Base-by-base conservation (phyloP, 1,140 invertebrate genomes). In the Pseudomyrmex pallidus region DNA sequence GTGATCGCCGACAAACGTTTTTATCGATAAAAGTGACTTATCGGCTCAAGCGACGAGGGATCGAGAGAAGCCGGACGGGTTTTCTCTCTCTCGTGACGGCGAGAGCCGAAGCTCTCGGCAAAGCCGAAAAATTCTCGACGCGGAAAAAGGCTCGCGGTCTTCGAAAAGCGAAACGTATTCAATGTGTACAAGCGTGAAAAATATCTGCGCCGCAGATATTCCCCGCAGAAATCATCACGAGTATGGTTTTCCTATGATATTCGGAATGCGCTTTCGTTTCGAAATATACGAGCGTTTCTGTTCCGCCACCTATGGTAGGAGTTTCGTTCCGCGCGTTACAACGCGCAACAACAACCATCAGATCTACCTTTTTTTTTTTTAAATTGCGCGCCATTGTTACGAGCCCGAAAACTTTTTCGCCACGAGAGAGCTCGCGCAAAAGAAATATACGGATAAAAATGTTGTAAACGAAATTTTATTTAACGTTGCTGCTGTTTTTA, bases 111-210 rank as follows among this genome's bases (percentile, higher is more conserved):
- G n/a, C 10, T 68, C 20, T 59, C 35, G 17, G 17, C 35, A 54
- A 22, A 74, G 44, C 13, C 4, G 15, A 22, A 35, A 61, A 59
- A 78, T 70, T 22, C 15, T 48, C 20, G 20, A 25, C 9, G 17
- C 17, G 13, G 13, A 46, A 44, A 70, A 59, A 20, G 35, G 35
- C 35, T 4, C 20, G 13, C 17, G 44, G 2, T 61, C 66, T 35
- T 50, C 61, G 35, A 80, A 61, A 72, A 46, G 54, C 48, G 5
- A 35, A 35, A 35, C 35, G 35, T 35, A 35, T 35, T 35, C 35
- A 72, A 80, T 48, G 76, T 70, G 35, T 50, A 59, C 52, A 59
- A 80, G 54, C 56, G 64, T 78, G 46, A 61, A 80, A 72, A 80
- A 80, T 61, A 80, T 72, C 66, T 25, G 20, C 20, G n/a, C 22